A percentile compares a stretch with the other conserved stretches of the same genome.
phyloP scores from a whole-genome alignment of 2,888 invertebrate genomes.

The Chrysomela aeneicollis region DNA sequence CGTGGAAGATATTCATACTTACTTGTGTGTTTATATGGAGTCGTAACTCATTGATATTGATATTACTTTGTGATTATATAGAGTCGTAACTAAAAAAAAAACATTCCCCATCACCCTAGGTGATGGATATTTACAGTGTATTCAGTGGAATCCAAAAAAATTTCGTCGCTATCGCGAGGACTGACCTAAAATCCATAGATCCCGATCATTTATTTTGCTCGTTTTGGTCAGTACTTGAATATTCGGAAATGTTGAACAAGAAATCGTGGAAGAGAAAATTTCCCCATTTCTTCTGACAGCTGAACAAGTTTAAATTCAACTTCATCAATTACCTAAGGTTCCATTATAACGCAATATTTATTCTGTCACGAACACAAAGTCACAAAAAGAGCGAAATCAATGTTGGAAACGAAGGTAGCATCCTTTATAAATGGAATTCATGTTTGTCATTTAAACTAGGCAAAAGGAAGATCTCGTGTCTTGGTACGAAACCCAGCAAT shows the following conservation, averaged over 20 bases:
- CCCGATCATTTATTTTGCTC: too few species aligned
- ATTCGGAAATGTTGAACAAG: background rate
- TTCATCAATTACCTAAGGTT: background rate
- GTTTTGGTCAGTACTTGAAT: too few species aligned
- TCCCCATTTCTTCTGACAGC: background rate
- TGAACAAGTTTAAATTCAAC: background rate
- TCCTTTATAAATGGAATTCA: slow-evolving; percentile 47
- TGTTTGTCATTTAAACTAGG: slow-evolving; percentile 57
- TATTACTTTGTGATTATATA: too few species aligned
- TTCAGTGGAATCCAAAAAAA: too few species aligned
- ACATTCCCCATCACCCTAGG: too few species aligned
- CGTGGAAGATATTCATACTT: too few species aligned
- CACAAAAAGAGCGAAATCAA: background rate
- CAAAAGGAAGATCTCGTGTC: slow-evolving; percentile 55
- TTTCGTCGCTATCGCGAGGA: too few species aligned
- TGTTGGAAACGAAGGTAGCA: background rate
- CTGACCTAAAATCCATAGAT: too few species aligned
- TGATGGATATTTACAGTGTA: too few species aligned
- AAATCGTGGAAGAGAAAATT: background rate
- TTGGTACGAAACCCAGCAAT: slow-evolving; percentile 54
- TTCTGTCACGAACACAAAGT: slow-evolving; percentile 3
- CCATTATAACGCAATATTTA: background rate
- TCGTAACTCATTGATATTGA: too few species aligned
- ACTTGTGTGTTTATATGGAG: too few species aligned
- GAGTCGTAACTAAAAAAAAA: too few species aligned